Percentiles rank a stretch among this genome's conserved stretches.
phyloP scores from a whole-genome alignment of 2,888 invertebrate genomes.

The Zele albiditarsus region DNA sequence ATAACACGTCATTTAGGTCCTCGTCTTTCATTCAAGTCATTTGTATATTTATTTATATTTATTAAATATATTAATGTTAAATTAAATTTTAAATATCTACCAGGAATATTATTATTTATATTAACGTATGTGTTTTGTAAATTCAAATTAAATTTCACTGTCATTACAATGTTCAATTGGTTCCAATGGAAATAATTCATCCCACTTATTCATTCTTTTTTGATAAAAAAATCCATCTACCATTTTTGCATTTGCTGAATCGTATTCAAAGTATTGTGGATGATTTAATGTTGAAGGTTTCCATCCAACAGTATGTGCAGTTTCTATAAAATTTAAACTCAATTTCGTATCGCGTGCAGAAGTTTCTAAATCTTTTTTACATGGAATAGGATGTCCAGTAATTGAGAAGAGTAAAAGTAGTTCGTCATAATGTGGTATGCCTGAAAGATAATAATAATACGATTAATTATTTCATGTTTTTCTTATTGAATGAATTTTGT shows the following conservation, averaged over 20 bases:
- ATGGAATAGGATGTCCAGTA: constrained; percentile 65
- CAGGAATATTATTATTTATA: too few species aligned
- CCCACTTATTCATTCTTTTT: constrained; percentile 72
- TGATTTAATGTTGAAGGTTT: constrained; percentile 69
- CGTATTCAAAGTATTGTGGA: constrained; percentile 66
- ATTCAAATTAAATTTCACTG: too few species aligned
- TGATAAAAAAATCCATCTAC: constrained; percentile 66
- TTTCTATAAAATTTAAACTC: constrained; percentile 71
- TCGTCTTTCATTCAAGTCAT: too few species aligned
- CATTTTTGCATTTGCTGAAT: constrained; percentile 68
- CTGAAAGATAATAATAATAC: constrained; percentile 53
- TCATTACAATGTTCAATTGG: not conserved
- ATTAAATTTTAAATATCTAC: too few species aligned
- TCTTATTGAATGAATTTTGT: too few species aligned
- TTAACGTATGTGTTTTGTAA: too few species aligned
- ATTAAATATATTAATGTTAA: too few species aligned
- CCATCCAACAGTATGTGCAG: constrained; percentile 72
- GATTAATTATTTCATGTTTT: too few species aligned
- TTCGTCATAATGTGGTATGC: constrained; percentile 75
- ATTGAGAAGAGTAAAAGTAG: constrained; percentile 74
- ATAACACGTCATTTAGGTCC: too few species aligned
- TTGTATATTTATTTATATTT: too few species aligned
- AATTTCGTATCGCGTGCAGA: constrained; percentile 71
- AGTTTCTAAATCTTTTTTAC: constrained; percentile 71
- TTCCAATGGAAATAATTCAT: constrained; percentile 67